Evolutionary conservation across 2,797 vertebrate genomes (phyloP).

Genomic region (Spinus pinus): DNA sequence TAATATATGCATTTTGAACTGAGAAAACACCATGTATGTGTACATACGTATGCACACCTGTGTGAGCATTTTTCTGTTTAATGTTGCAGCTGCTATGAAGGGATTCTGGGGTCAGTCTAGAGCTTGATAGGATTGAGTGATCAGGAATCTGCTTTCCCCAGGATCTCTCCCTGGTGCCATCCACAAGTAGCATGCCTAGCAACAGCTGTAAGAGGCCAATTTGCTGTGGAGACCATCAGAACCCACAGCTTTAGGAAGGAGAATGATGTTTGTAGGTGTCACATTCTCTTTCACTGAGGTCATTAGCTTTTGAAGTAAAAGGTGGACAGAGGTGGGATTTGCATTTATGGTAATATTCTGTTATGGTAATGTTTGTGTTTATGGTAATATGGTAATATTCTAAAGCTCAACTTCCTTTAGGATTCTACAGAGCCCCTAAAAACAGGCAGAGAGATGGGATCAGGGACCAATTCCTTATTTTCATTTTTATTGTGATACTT

Average conservation of each 20-base stretch:
- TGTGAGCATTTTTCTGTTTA: neutral
- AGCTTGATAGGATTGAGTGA: neutral
- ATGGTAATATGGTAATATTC: neutral
- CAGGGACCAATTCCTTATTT: neutral
- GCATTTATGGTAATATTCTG: neutral
- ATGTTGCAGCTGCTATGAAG: neutral
- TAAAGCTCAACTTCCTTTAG: neutral
- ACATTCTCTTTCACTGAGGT: neutral
- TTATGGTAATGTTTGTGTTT: neutral
- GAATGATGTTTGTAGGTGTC: neutral
- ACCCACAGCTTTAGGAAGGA: neutral
- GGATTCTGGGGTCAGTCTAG: neutral
- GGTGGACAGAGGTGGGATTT: neutral
- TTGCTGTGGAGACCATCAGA: neutral
- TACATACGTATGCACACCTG: accelerated
- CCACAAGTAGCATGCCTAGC: neutral
- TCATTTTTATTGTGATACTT: neutral
- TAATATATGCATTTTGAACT: neutral
- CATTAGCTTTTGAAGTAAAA: neutral
- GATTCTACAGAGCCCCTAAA: neutral
- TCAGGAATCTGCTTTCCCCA: neutral
- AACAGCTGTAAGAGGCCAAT: neutral
- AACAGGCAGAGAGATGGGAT: neutral
- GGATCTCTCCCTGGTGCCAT: neutral
- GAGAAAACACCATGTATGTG: neutral